These are phyloP conservation scores for Potorous gilbertii DNA, from an alignment of 2,797 vertebrate genomes.

Conservation along the genomic window DNA sequence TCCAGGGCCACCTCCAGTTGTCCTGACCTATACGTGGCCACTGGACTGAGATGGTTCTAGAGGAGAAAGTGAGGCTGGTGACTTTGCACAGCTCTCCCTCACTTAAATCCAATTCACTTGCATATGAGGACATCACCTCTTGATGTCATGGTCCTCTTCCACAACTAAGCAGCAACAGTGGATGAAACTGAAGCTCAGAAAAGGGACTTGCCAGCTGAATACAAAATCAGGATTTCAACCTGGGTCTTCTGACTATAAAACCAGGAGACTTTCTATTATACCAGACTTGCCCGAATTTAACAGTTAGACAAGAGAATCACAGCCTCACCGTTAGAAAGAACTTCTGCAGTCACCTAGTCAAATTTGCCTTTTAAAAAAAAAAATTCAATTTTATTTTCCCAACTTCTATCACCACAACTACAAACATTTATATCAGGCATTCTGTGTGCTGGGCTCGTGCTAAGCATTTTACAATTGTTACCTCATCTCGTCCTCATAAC, in stretches of 20 bases:
- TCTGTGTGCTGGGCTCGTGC: slow-evolving; percentile 6
- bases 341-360: slow-evolving; percentile 36
- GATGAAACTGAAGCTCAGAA: neutral
- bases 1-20: too few species aligned
- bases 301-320: slow-evolving; percentile 47
- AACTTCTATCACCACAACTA: neutral
- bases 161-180: too few species aligned
- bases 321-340: slow-evolving; percentile 6
- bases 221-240: neutral
- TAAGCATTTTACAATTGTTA: neutral
- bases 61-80: too few species aligned
- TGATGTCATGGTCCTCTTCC: too few species aligned
- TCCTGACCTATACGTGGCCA: too few species aligned
- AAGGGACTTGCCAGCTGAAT: neutral
- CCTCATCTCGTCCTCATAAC: slow-evolving; percentile 16
- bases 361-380: too few species aligned
- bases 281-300: slow-evolving; percentile 32
- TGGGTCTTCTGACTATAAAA: neutral
- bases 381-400: neutral
- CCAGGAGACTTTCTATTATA: neutral
- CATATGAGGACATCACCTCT: too few species aligned
- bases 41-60: too few species aligned
- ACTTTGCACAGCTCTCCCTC: too few species aligned
- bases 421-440: slow-evolving; percentile 43
- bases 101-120: too few species aligned